phyloP scores from a whole-genome alignment of 2,888 invertebrate genomes.

The Cephus pulcher region DNA sequence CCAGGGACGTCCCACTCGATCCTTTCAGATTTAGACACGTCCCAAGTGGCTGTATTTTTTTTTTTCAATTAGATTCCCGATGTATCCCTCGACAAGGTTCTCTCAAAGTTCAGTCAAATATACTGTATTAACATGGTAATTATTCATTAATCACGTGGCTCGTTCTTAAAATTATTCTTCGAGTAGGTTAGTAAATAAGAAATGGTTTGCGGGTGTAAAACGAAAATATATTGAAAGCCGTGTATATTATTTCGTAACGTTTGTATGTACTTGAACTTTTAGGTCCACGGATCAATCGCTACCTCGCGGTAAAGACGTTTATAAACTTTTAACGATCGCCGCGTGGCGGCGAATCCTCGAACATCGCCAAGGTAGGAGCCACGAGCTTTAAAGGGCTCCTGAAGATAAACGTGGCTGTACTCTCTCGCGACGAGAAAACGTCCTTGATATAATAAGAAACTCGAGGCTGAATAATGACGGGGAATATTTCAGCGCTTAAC shows the following conservation, averaged over 20 bases:
- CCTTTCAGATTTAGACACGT: background rate
- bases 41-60: no score
- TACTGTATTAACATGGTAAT: no score
- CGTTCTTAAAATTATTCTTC: no score
- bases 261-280: background rate
- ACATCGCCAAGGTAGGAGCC: background rate
- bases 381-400: background rate
- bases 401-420: background rate
- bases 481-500: constrained; percentile 42
- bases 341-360: background rate
- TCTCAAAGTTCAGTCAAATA: no score
- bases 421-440: constrained; percentile 37
- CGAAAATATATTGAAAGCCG: background rate
- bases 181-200: no score
- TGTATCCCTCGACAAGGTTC: no score
- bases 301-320: background rate
- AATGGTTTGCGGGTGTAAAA: background rate
- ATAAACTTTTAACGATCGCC: background rate
- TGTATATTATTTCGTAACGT: background rate
- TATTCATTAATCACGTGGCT: no score
- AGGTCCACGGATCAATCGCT: background rate
- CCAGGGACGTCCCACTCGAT: background rate
- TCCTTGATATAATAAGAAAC: constrained; percentile 57
- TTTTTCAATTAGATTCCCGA: no score
- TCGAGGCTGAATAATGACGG: constrained; percentile 52